Base-by-base conservation (phyloP, 1,140 invertebrate genomes). In the Scaptomyza pallida region DNA sequence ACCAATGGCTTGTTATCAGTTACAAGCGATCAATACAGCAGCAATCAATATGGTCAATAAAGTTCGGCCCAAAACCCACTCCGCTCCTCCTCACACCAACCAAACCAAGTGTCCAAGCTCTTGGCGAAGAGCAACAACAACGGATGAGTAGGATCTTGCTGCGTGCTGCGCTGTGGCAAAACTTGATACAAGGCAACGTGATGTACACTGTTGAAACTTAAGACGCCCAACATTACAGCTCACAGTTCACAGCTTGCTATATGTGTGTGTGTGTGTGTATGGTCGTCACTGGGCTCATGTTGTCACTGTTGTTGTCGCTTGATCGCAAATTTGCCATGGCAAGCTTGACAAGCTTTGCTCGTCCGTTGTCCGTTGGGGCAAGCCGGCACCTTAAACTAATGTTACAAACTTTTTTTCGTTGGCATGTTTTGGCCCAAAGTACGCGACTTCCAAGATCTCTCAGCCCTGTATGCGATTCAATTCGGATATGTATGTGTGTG, bases 21-120 rank as follows among this genome's bases (percentile, higher is more conserved):
- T 51, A 88, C 75, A 88, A 88, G 82, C 78, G 72, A 88, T 88
- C 82, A 88, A 88, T 88, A 88, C 82, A 88, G 81, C 81, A 85
- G 81, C 81, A 85, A 85, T 88, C 82, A 88, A 88, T 88, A 88
- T 88, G 82, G 78, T 88, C 82, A 88, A 88, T 88, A 88, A 88
- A 88, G 82, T 88, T 88, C 75, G 68, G 71, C 30, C 51, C 60
- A 37, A 26, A n/a, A n/a, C n/a, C n/a, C n/a, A n/a, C n/a, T n/a
- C n/a, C n/a, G n/a, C n/a, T n/a, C n/a, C n/a, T n/a, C n/a, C n/a
- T 71, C 57, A 33, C 30, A 21, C 33, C 33, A 8, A 35, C 9
- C n/a, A n/a, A n/a, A 12, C 33, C 33, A n/a, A 35, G 26, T 3
- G 23, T 6, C n/a, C 10, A 3, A 8, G 23, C 17, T 23, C n/a